Conservation (phyloP, 2,797 vertebrate species). For the Linurgus olivaceus region DNA sequence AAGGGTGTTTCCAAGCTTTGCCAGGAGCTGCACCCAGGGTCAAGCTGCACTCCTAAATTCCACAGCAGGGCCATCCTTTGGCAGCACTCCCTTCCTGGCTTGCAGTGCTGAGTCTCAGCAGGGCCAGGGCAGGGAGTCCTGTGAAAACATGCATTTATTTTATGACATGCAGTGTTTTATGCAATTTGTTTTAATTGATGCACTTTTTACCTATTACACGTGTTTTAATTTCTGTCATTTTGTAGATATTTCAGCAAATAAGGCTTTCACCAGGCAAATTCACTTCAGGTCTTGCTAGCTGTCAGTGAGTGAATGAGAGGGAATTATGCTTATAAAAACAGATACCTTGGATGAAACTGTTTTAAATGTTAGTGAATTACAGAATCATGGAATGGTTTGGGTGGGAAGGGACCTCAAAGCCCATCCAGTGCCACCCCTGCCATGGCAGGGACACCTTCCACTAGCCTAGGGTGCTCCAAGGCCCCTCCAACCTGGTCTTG, state of each 20-base stretch:
- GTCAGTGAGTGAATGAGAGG: background rate
- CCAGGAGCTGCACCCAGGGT: background rate
- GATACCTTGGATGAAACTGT: background rate
- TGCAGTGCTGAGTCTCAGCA: background rate
- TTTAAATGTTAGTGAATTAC: background rate
- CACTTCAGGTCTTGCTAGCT: background rate
- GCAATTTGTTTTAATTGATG: background rate
- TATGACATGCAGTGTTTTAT: background rate
- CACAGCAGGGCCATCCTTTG: background rate
- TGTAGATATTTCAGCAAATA: background rate
- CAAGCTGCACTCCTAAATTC: background rate
- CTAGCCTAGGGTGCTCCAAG: rapidly evolving
- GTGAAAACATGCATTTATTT: background rate
- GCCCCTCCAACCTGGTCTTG: rapidly evolving
- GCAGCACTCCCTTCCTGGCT: background rate
- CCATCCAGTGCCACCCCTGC: background rate
- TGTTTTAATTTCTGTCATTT: background rate
- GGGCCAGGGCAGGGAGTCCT: background rate
- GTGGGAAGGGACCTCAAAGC: background rate
- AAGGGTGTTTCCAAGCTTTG: background rate
- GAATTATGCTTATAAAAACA: background rate
- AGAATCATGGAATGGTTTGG: background rate
- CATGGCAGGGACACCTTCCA: background rate
- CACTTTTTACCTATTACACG: background rate
- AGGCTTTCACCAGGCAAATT: background rate